A percentile compares a stretch with the other conserved stretches of the same genome.
Evolutionary conservation across 1,140 invertebrate genomes (phyloP).

Genomic region (Leptinotarsa texana): DNA sequence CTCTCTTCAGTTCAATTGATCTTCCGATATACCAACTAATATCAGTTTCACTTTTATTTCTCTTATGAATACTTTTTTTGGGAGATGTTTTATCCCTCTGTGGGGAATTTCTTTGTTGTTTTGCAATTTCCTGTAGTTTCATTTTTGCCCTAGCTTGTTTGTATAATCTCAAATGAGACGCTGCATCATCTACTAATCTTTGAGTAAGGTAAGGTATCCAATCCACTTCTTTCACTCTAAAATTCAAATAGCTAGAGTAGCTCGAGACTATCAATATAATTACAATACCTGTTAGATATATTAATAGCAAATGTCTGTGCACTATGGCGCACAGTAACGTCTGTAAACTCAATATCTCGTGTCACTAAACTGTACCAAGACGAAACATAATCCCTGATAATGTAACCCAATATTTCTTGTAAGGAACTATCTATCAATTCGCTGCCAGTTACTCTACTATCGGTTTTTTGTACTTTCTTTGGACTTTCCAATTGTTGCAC

Average conservation of each 20-base stretch:
- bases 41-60: constrained; percentile 75
- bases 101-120: constrained; percentile 58
- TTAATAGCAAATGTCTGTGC: constrained; percentile 64
- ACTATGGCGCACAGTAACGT: constrained; percentile 58
- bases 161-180: constrained; percentile 84
- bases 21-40: constrained; percentile 64
- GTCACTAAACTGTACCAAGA: constrained; percentile 70
- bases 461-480: constrained; percentile 48
- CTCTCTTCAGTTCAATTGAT: constrained; percentile 43
- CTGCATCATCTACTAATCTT: constrained; percentile 85
- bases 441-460: constrained; percentile 54
- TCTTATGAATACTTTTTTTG: constrained; percentile 58
- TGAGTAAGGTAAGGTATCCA: constrained; percentile 88
- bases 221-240: constrained; percentile 83
- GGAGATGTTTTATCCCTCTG: constrained; percentile 60
- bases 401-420: constrained; percentile 63
- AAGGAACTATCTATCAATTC: constrained; percentile 55
- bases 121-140: constrained; percentile 59
- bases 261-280: neutral
- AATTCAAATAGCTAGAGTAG: constrained; percentile 26
- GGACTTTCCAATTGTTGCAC: constrained; percentile 42
- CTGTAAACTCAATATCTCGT: constrained; percentile 60
- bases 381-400: constrained; percentile 77
- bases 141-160: constrained; percentile 70
- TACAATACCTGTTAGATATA: constrained; percentile 59